Evolutionary conservation across 2,113 vertebrate genomes (phyloP).

Genomic region (Zosterops borbonicus): DNA sequence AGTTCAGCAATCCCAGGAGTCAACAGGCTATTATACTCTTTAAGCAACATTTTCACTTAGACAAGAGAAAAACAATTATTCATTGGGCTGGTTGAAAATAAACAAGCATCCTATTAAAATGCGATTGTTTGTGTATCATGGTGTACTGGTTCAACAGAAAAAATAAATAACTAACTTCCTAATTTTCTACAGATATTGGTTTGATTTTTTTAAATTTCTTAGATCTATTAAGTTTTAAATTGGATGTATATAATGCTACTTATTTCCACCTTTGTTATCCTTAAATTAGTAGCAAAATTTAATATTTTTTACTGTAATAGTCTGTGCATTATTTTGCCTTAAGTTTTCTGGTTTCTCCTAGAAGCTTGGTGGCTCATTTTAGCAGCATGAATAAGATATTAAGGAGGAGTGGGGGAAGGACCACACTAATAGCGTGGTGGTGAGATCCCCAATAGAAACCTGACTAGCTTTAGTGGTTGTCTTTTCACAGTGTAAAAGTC

Average conservation of each 20-base stretch:
- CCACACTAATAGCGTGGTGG: not conserved
- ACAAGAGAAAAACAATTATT: not conserved
- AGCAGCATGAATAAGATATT: not conserved
- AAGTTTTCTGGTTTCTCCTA: not conserved
- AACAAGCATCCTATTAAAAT: not conserved
- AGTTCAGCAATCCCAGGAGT: not conserved
- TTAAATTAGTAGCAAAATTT: not conserved
- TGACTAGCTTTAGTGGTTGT: not conserved
- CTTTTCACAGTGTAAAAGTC: not conserved
- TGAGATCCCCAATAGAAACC: not conserved
- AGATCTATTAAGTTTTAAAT: not conserved
- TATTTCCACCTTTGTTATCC: not conserved
- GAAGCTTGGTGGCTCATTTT: not conserved
- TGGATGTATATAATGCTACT: not conserved
- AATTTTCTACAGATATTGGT: not conserved
- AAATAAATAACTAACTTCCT: not conserved
- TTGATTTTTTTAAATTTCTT: not conserved
- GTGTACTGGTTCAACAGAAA: not conserved
- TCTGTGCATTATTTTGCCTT: not conserved
- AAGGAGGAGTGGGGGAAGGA: not conserved
- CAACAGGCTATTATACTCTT: not conserved
- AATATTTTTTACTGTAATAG: not conserved
- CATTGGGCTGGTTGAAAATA: not conserved
- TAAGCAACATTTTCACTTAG: not conserved
- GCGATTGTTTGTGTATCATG: not conserved